Evolutionary conservation across 2,888 invertebrate genomes (phyloP), one percentile per base, ranked within the genome.

Genomic region (Parasteatoda lunata): DNA sequence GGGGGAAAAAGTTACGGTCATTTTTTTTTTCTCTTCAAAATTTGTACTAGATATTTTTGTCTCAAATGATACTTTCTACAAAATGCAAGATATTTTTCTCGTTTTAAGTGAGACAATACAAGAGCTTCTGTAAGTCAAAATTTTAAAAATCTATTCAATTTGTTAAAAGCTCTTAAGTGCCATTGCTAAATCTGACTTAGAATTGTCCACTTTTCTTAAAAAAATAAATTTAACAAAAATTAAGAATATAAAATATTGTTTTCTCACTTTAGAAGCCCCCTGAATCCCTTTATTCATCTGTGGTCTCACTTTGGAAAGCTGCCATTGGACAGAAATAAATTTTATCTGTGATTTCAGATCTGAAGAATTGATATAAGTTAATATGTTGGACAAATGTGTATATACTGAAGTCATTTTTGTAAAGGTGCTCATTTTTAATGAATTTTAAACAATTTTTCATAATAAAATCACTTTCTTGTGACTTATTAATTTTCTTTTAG

Each of bases 271-370:
- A 59, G 59, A 8, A 59, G 7, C 59, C 7, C 8, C 9, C 8
- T 59, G 8, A 59, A n/a, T n/a, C 48, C 48, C 11, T 70, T 13
- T 70, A n/a, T 70, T 49, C 70, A 70, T 13, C 47, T 48, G 70
- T 70, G 3, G 9, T 45, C 15, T 68, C 87, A 4, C 65, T 82
- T 3, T 87, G 77, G 78, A 77, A 73, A 64, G 78, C 77, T 64
- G 81, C 87, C 11, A 66, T 68, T 48, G 79, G 83, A 9, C 79
- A 71, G 51, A 83, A 76, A 59, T 84, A 47, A 83, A 65, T 30
- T 15, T 49, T 80, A 80, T 77, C 85, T 85, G 85, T 85, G 85
- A 85, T 85, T 59, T 6, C 48, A 69, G 69, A 84, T 80, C 71
- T 85, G 79, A 69, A 64, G 66, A 80, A 11, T 13, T n/a, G 45